phyloP scores from a whole-genome alignment of 1,140 invertebrate genomes.

The Drosophila lowei region DNA sequence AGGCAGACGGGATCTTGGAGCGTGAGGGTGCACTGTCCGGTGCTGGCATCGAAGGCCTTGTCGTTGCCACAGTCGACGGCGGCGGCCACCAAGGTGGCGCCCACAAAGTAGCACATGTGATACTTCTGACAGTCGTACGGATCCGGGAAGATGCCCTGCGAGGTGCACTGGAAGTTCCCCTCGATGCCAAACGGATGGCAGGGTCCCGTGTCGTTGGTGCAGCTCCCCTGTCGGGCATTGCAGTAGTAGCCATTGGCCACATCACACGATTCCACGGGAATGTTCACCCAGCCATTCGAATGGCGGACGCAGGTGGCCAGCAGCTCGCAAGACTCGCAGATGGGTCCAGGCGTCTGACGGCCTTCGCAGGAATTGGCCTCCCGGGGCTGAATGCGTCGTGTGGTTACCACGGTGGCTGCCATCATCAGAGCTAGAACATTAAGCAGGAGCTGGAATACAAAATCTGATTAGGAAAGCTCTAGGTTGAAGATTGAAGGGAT shows the following conservation, averaged over 20 bases:
- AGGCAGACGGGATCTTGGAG: slow-evolving; percentile 59
- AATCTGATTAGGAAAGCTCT: not conserved
- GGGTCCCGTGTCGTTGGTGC: slow-evolving; percentile 74
- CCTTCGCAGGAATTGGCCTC: slow-evolving; percentile 72
- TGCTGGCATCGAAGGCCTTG: slow-evolving; percentile 69
- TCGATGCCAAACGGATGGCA: slow-evolving; percentile 79
- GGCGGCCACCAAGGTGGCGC: slow-evolving; percentile 64
- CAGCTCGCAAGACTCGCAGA: slow-evolving; percentile 80
- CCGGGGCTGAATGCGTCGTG: slow-evolving; percentile 58
- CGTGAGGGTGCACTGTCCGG: slow-evolving; percentile 74
- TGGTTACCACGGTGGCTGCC: slow-evolving; percentile 40
- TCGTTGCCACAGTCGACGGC: slow-evolving; percentile 74
- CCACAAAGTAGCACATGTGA: slow-evolving; percentile 82
- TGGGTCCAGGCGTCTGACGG: slow-evolving; percentile 67
- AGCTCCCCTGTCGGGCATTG: slow-evolving; percentile 64
- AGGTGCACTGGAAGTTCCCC: slow-evolving; percentile 79
- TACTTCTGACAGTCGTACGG: slow-evolving; percentile 83
- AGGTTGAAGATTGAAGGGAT: not conserved
- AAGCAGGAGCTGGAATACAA: slow-evolving; percentile 38
- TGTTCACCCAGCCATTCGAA: slow-evolving; percentile 77
- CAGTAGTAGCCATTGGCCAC: slow-evolving; percentile 76
- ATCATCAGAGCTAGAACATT: slow-evolving; percentile 20
- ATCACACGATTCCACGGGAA: slow-evolving; percentile 80
- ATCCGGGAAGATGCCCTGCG: slow-evolving; percentile 83
- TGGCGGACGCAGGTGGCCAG: slow-evolving; percentile 75